A percentile compares a stretch with the other conserved stretches of the same genome.
These are phyloP conservation scores for Archips crataeganus DNA, from an alignment of 2,888 invertebrate species.

Conservation along the genomic window DNA sequence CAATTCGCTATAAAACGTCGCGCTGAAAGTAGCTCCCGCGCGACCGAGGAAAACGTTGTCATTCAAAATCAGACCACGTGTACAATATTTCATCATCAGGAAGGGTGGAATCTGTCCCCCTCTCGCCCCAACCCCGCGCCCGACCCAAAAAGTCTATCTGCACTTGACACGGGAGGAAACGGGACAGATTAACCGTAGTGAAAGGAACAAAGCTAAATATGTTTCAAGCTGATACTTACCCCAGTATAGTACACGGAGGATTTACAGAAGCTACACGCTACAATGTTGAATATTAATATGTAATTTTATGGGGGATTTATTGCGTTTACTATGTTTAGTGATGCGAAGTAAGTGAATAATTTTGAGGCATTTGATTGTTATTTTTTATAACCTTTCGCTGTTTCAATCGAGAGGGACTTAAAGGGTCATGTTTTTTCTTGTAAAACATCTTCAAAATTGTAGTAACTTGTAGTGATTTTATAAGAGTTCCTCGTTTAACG, in stretches of 20 bases:
- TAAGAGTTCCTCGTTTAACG: too few relatives aligned
- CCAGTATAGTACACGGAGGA: slow-evolving; percentile 64
- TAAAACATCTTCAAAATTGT: too few relatives aligned
- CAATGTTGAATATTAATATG: slow-evolving; percentile 41
- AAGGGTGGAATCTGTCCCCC: slow-evolving; percentile 64
- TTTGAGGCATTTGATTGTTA: slow-evolving; percentile 27
- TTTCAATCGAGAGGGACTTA: neutral
- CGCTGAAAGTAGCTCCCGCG: slow-evolving; percentile 70
- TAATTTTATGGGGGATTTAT: slow-evolving; percentile 28
- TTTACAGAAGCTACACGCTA: slow-evolving; percentile 54
- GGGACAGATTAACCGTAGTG: slow-evolving; percentile 86
- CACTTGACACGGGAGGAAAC: slow-evolving; percentile 85
- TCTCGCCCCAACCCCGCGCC: slow-evolving; percentile 59
- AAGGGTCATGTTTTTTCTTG: too few relatives aligned
- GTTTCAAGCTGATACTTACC: slow-evolving; percentile 83
- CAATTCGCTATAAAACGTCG: slow-evolving; percentile 79
- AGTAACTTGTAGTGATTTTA: too few relatives aligned
- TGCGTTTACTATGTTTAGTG: slow-evolving; percentile 31
- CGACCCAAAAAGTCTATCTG: slow-evolving; percentile 85
- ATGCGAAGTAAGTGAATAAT: slow-evolving; percentile 21
- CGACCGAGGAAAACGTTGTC: slow-evolving; percentile 87
- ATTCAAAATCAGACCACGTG: slow-evolving; percentile 91
- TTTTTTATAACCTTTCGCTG: slow-evolving; percentile 23
- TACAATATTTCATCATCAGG: slow-evolving; percentile 90
- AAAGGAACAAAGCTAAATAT: slow-evolving; percentile 86